Evolutionary conservation across 2,113 vertebrate species (phyloP).

Genomic region (Lucifuga dentata): DNA sequence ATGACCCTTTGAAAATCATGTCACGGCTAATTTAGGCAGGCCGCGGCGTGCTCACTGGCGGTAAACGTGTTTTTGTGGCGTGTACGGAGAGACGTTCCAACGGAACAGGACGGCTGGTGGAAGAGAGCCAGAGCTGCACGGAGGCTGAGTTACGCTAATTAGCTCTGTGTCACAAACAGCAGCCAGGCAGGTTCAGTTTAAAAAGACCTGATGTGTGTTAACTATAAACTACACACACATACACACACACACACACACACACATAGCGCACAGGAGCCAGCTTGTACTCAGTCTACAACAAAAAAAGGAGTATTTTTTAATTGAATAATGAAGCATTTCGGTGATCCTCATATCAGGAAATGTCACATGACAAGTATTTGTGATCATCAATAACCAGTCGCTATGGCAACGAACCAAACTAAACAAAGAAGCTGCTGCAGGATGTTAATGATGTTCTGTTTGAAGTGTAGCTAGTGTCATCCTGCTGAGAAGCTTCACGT

Average conservation of each 20-base stretch:
- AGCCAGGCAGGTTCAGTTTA: slow-evolving; percentile 30
- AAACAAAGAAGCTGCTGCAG: too few relatives aligned
- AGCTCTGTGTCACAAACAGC: slow-evolving; percentile 46
- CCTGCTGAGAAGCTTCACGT: too few relatives aligned
- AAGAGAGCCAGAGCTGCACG: slow-evolving; percentile 50
- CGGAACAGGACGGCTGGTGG: slow-evolving; percentile 53
- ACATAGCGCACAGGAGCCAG: background rate
- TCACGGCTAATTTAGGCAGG: slow-evolving; percentile 66
- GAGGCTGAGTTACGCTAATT: slow-evolving; percentile 44
- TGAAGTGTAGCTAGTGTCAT: too few relatives aligned
- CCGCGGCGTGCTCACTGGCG: slow-evolving; percentile 45
- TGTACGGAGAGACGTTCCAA: slow-evolving; percentile 54
- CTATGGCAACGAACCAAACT: too few relatives aligned
- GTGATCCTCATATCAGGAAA: too few relatives aligned
- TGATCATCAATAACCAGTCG: too few relatives aligned
- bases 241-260: background rate
- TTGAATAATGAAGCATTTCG: slow-evolving; percentile 27
- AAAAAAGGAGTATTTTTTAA: slow-evolving; percentile 3
- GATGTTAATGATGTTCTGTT: too few relatives aligned
- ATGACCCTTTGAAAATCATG: slow-evolving; percentile 62
- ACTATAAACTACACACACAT: background rate
- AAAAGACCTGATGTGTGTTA: slow-evolving; percentile 6
- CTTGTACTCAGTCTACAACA: background rate
- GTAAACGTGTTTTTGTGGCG: slow-evolving; percentile 61
- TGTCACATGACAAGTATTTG: too few relatives aligned